Evolutionary conservation across 2,888 invertebrate genomes (phyloP), one percentile per base, ranked within the genome.

Genomic region (Urechis unicinctus): DNA sequence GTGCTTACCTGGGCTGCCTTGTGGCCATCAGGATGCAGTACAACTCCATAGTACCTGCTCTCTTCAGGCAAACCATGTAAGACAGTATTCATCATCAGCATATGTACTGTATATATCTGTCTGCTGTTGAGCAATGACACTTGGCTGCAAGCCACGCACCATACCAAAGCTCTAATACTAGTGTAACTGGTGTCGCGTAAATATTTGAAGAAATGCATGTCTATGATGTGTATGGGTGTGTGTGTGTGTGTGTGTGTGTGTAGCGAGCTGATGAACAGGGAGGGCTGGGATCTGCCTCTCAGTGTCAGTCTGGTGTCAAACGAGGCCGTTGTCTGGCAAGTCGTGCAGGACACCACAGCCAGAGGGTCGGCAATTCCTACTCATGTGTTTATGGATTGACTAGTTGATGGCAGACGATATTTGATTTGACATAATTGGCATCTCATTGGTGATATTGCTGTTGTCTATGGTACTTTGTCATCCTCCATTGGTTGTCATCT

Each of bases 1-100:
- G 69, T 61, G 67, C 74, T 24, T 78, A 78, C 58, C 57, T 75
- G 52, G 78, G 77, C 36, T 74, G 71, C 1, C 61, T 78, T 43
- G 63, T 75, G 51, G 78, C 78, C 3, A 68, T 78, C 3, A 62
- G 70, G 43, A 64, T 70, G 51, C 61, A 66, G 1, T 78, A 76
- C 59, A 55, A 67, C 53, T 55, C 66, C 9, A 63, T 78, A 28
- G 75, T 78, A 29, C 53, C 59, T 17, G 62, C 73, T 9, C 64
- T 78, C 36, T 70, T 75, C 54, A 63, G 59, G 53, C 69, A 70
- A 58, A 66, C 73, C 28, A 61, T 66, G 77, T 76, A 65, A 66
- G 65, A 57, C 3, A 9, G 26, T 31, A n/a, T n/a, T n/a, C 30
- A 5, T 17, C 36, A 36, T 13, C 9, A 36, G 36, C 9, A 36